Evolutionary conservation across 2,888 invertebrate species (phyloP).

Genomic region (Campoplex capitator): DNA sequence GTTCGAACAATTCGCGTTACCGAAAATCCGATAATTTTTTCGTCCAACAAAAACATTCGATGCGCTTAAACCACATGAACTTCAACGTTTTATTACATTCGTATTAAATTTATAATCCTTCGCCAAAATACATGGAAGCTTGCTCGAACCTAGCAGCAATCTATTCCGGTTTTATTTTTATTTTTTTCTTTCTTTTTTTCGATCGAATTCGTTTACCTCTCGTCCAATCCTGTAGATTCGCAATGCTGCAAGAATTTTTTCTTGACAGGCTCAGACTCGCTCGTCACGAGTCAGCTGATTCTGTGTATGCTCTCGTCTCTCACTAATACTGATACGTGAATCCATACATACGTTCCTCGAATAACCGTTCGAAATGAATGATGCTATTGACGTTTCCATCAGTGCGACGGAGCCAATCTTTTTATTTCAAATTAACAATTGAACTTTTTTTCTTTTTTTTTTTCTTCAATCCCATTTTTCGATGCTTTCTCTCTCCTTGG

Average conservation of each 20-base stretch:
- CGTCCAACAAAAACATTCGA: neutral
- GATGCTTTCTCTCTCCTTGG: too few species aligned
- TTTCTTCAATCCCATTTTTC: too few species aligned
- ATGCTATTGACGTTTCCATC: neutral
- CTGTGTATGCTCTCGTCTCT: neutral
- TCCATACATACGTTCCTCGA: neutral
- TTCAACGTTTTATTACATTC: neutral
- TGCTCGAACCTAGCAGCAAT: neutral
- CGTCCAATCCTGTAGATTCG: neutral
- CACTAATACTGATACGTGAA: neutral
- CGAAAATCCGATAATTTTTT: neutral
- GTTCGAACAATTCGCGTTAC: neutral
- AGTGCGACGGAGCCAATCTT: neutral
- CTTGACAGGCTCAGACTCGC: slow-evolving; percentile 19
- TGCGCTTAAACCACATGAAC: neutral
- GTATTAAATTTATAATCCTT: neutral
- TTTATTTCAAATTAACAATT: neutral
- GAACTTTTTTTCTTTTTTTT: too few species aligned
- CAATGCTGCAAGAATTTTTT: neutral
- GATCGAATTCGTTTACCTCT: neutral
- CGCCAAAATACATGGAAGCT: neutral
- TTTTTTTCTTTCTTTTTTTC: neutral
- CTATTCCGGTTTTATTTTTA: neutral
- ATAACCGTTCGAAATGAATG: neutral
- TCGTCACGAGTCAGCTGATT: slow-evolving; percentile 63